Evolutionary conservation across 2,797 vertebrate genomes (phyloP).

Genomic region (Premnoplex brunnescens): DNA sequence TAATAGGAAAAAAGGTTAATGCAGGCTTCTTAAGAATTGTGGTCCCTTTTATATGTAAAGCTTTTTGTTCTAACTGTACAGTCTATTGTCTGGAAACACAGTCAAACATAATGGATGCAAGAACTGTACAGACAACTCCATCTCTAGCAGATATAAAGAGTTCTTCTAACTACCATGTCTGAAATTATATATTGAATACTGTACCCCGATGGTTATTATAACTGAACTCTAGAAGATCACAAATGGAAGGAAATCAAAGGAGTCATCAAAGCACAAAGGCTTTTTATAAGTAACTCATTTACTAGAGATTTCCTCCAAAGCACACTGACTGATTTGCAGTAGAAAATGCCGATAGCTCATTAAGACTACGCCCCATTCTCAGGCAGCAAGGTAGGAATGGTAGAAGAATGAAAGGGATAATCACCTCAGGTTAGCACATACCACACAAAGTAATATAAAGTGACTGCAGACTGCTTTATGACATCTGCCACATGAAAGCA

Average conservation of each 20-base stretch:
- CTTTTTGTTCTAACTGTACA: neutral
- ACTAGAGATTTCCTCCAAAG: neutral
- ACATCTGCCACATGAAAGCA: neutral
- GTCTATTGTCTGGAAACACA: neutral
- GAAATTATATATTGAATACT: neutral
- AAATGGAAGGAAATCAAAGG: neutral
- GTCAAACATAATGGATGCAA: neutral
- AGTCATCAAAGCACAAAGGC: neutral
- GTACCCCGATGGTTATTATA: neutral
- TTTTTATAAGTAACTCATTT: neutral
- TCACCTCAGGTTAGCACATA: neutral
- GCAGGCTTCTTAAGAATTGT: neutral
- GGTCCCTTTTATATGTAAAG: neutral
- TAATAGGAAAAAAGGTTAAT: neutral
- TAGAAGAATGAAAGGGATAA: neutral
- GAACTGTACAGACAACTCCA: neutral
- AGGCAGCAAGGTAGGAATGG: neutral
- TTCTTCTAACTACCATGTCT: neutral
- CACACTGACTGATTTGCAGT: rapidly evolving
- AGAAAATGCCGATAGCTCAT: neutral
- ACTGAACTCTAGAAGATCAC: neutral
- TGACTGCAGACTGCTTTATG: neutral
- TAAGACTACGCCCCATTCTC: neutral
- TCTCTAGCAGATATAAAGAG: neutral
- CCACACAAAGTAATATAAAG: neutral